Evolutionary conservation across 2,113 vertebrate genomes (phyloP).

Genomic region (Penelope pileata): DNA sequence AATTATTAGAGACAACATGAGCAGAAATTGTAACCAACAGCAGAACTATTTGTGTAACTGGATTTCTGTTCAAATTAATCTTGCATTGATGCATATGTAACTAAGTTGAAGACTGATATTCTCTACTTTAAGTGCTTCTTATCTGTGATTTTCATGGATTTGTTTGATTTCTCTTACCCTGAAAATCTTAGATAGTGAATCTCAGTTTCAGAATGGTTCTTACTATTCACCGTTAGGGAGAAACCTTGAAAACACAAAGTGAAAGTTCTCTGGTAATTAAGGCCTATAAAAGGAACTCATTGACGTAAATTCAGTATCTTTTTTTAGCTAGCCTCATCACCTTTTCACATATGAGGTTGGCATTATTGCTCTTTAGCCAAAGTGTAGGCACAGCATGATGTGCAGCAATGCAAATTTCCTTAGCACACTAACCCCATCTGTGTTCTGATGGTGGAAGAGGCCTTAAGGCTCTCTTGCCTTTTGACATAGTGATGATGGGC

Average conservation of each 20-base stretch:
- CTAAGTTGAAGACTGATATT: not conserved
- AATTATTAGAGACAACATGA: not conserved
- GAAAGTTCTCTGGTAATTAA: not conserved
- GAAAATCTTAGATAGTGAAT: not conserved
- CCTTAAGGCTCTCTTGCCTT: not conserved
- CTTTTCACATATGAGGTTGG: not conserved
- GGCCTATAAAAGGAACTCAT: not conserved
- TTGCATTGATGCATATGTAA: not conserved
- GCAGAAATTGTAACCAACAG: not conserved
- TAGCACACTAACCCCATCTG: not conserved
- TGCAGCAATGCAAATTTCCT: not conserved
- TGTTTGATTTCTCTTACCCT: not conserved
- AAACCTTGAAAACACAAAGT: constrained; percentile 18
- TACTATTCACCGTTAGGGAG: not conserved
- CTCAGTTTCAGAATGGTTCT: not conserved
- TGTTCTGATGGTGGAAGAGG: not conserved
- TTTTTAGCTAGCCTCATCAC: constrained; percentile 34
- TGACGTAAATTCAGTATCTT: constrained; percentile 26
- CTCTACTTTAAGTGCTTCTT: not conserved
- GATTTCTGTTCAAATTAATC: not conserved
- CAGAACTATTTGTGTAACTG: not conserved
- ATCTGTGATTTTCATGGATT: not conserved
- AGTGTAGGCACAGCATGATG: not conserved
- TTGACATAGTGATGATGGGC: not conserved
- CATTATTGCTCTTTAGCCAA: not conserved